Conservation (phyloP, 35 echinoderm and acorn worm species). For the Ptychodera flava region DNA sequence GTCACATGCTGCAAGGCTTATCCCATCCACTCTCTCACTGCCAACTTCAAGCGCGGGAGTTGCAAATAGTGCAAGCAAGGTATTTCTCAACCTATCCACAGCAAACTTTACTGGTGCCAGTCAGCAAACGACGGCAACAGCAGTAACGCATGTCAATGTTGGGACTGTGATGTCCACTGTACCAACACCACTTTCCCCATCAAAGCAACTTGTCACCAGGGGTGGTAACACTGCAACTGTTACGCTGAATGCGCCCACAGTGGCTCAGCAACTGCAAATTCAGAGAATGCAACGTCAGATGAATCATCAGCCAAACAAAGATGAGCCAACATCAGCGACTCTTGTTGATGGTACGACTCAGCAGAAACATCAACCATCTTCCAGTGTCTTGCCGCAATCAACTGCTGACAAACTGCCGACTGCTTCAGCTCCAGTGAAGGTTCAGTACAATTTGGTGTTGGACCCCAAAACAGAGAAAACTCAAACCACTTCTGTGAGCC, state of each 20-base stretch:
- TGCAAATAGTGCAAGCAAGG: no score
- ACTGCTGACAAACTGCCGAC: not conserved
- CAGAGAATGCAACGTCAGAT: not conserved
- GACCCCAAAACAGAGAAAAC: not conserved
- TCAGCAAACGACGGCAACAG: not conserved
- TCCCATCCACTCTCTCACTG: no score
- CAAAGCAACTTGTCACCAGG: not conserved
- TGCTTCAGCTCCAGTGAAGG: not conserved
- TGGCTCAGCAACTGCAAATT: not conserved
- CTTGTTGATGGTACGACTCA: not conserved
- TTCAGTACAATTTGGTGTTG: not conserved
- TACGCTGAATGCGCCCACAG: not conserved
- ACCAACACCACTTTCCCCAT: not conserved
- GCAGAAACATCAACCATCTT: no score
- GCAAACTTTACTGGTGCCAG: not conserved
- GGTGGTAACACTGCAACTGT: not conserved
- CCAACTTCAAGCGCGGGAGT: no score
- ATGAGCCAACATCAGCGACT: not conserved
- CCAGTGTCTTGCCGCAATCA: not conserved
- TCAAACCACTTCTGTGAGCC: not conserved
- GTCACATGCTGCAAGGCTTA: no score
- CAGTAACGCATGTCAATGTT: not conserved
- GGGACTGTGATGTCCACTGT: not conserved
- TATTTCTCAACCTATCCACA: no score
- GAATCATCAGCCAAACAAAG: not conserved